These are phyloP conservation scores for Amblyornis subalaris DNA, from an alignment of 2,113 vertebrate genomes.

Conservation along the genomic window DNA sequence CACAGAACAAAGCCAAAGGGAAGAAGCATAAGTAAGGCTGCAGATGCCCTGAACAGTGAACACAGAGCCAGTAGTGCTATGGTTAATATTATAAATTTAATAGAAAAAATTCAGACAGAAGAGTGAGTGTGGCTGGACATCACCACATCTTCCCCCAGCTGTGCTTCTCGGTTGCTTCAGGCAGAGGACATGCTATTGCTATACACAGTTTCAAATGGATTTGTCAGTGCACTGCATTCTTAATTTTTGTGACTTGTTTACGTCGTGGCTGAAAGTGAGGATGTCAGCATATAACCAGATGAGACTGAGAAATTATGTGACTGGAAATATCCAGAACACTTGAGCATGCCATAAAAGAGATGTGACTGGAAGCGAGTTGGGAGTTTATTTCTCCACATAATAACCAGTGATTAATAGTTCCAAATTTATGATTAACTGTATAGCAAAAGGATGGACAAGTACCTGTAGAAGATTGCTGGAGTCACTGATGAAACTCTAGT, in stretches of 20 bases:
- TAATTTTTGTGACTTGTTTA: conserved; percentile 23
- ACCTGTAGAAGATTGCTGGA: not conserved
- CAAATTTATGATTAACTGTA: not conserved
- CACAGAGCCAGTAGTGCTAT: not conserved
- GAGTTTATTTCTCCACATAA: not conserved
- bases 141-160: not conserved
- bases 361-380: not conserved
- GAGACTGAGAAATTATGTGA: conserved; percentile 5
- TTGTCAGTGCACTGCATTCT: not conserved
- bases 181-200: not conserved
- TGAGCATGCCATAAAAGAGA: not conserved
- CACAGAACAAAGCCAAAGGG: not conserved
- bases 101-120: not conserved
- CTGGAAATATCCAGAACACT: conserved; percentile 10
- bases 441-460: not conserved
- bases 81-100: not conserved
- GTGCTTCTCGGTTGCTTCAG: not conserved
- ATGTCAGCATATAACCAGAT: conserved; percentile 37
- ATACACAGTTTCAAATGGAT: not conserved
- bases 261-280: not conserved
- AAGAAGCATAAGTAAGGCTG: not conserved
- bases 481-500: not conserved
- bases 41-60: not conserved
- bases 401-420: not conserved
- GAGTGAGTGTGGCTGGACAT: not conserved